Evolutionary conservation across 30 jellyfish, hydroid and myxozoan species (phyloP).

Genomic region (Aurelia coerulea): DNA sequence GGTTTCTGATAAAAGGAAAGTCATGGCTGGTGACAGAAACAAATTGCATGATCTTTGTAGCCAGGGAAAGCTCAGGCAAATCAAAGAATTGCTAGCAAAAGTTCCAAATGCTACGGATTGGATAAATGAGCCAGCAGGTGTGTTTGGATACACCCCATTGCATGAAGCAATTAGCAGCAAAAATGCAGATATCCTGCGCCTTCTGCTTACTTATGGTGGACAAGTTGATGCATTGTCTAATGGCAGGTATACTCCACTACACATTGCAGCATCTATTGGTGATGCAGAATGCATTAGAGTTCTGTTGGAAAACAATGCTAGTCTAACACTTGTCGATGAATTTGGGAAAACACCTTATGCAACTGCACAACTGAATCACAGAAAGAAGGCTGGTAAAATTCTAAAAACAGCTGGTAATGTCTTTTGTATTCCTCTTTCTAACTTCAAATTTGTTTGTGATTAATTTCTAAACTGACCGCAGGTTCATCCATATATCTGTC

Average conservation of each 20-base stretch:
- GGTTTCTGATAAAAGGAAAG: no score
- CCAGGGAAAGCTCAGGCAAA: slow-evolving; percentile 67
- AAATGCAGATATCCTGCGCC: slow-evolving; percentile 64
- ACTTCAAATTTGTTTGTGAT: no score
- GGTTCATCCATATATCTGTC: no score
- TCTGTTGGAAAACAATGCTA: slow-evolving; percentile 74
- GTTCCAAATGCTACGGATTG: slow-evolving; percentile 49
- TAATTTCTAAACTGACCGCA: no score
- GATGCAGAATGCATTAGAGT: slow-evolving; percentile 78
- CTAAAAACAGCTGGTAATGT: slow-evolving; percentile 75
- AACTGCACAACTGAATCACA: slow-evolving; percentile 81
- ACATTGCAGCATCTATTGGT: slow-evolving; percentile 96
- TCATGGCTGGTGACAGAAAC: slow-evolving; percentile 5
- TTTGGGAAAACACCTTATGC: slow-evolving; percentile 87
- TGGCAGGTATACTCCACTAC: slow-evolving; percentile 94
- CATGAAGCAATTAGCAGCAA: slow-evolving; percentile 93
- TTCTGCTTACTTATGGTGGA: slow-evolving; percentile 89
- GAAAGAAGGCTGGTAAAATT: slow-evolving; percentile 72
- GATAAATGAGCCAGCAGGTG: slow-evolving; percentile 90
- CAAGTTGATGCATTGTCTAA: slow-evolving; percentile 78
- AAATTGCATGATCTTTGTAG: slow-evolving; percentile 75
- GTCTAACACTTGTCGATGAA: slow-evolving; percentile 70
- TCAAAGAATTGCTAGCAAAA: slow-evolving; percentile 50
- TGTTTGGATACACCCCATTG: slow-evolving; percentile 91
- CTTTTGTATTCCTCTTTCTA: no score